These are phyloP conservation scores for Erythrocebus patas DNA, from an alignment of 2,113 vertebrate species.

Conservation along the genomic window DNA sequence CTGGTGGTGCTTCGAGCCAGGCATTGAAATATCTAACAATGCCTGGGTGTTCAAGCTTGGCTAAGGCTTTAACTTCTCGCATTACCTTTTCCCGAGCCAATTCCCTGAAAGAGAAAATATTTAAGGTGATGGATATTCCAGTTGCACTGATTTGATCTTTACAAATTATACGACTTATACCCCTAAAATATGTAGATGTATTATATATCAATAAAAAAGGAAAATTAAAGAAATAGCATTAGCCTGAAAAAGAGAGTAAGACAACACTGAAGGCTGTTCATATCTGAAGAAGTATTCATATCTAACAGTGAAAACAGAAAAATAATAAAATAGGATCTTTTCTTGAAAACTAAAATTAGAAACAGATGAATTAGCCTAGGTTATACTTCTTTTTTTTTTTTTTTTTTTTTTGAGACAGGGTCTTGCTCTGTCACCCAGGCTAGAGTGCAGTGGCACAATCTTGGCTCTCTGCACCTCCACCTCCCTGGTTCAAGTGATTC, in stretches of 20 bases:
- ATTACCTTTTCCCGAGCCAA: constrained; percentile 98
- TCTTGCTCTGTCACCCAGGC: neutral
- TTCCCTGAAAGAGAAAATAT: constrained; percentile 82
- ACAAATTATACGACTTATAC: neutral
- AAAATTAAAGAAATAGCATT: neutral
- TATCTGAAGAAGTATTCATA: neutral
- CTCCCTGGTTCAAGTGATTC: too few relatives aligned
- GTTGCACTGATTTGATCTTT: neutral
- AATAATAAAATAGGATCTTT: neutral
- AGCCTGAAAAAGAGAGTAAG: neutral
- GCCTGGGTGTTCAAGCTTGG: constrained; percentile 96
- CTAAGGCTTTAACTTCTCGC: constrained; percentile 97
- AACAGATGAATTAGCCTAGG: neutral
- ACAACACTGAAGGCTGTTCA: neutral
- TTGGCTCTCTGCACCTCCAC: too few relatives aligned
- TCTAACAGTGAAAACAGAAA: neutral
- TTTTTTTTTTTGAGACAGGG: too few relatives aligned
- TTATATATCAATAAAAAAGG: neutral
- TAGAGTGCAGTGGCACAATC: neutral
- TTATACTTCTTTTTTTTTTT: neutral
- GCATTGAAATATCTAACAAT: constrained; percentile 99
- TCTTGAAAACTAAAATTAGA: constrained; percentile 23
- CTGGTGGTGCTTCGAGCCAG: constrained; percentile 97
- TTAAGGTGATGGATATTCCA: neutral
- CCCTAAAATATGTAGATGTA: neutral